These are phyloP conservation scores for Amphipoea oculea DNA, from an alignment of 2,888 invertebrate species.

Conservation along the genomic window DNA sequence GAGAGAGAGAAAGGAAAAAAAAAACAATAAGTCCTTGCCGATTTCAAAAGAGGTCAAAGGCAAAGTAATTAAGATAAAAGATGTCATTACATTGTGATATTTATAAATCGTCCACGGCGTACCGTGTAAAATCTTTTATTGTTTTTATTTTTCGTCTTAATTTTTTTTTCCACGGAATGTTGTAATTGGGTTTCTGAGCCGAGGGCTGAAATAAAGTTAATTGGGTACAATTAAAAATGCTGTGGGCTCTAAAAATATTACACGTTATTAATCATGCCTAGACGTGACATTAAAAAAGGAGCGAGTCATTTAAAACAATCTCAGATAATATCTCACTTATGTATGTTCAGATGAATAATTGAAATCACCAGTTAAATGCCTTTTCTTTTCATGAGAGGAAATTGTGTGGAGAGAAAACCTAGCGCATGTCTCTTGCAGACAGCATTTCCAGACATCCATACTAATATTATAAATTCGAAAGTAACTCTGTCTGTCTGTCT, in stretches of 20 bases:
- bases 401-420: background rate
- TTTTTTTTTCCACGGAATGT: conserved; percentile 71
- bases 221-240: conserved; percentile 84
- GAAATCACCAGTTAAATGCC: background rate
- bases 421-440: background rate
- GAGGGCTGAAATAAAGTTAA: conserved; percentile 81
- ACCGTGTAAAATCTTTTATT: conserved; percentile 67
- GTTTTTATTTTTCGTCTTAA: conserved; percentile 71
- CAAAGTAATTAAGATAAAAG: conserved; percentile 66
- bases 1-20: conserved; percentile 20
- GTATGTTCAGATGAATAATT: background rate
- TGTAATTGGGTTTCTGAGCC: conserved; percentile 80
- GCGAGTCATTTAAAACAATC: conserved; percentile 38
- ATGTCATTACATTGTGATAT: conserved; percentile 65
- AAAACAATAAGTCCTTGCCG: conserved; percentile 60
- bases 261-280: conserved; percentile 67
- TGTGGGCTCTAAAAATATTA: conserved; percentile 77
- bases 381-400: conserved; percentile 9
- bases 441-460: background rate
- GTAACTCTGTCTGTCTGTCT: too few species aligned
- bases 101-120: conserved; percentile 56
- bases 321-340: background rate
- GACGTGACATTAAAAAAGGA: conserved; percentile 64
- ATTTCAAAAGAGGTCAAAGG: conserved; percentile 52
- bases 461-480: background rate